phyloP scores from a whole-genome alignment of 2,797 vertebrate genomes.

The Rhinogobio ventralis region DNA sequence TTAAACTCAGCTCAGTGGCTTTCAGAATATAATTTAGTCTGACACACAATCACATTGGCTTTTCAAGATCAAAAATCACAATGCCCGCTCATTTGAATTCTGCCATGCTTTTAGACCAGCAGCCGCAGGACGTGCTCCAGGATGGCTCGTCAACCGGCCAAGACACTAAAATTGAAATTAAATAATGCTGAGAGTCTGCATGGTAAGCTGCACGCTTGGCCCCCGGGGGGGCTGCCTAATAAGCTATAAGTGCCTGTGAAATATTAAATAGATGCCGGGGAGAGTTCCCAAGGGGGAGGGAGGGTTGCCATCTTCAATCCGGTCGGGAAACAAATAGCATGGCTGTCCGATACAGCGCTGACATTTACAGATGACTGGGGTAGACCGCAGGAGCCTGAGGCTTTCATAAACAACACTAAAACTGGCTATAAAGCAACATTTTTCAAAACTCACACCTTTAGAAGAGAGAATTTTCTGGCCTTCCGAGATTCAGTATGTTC shows the following conservation, averaged over 20 bases:
- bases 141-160: slow-evolving; percentile 32
- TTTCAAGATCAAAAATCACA: slow-evolving; percentile 30
- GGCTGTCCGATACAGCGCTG: slow-evolving; percentile 48
- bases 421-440: slow-evolving; percentile 19
- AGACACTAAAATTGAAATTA: slow-evolving; percentile 67
- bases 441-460: slow-evolving; percentile 20
- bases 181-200: slow-evolving; percentile 60
- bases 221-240: slow-evolving; percentile 72
- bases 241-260: slow-evolving; percentile 84
- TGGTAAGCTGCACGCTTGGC: slow-evolving; percentile 53
- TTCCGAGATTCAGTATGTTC: slow-evolving; percentile 18
- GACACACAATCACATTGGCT: slow-evolving; percentile 31
- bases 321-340: slow-evolving; percentile 72
- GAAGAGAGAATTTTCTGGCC: neutral
- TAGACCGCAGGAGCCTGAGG: slow-evolving; percentile 30
- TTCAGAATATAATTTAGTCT: slow-evolving; percentile 21
- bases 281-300: slow-evolving; percentile 74
- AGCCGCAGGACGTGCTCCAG: slow-evolving; percentile 45
- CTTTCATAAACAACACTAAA: slow-evolving; percentile 37
- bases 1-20: slow-evolving; percentile 13
- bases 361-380: slow-evolving; percentile 54
- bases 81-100: slow-evolving; percentile 41
- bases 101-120: slow-evolving; percentile 43
- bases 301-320: slow-evolving; percentile 79
- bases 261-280: slow-evolving; percentile 82